A percentile compares a stretch with the other conserved stretches of the same genome.
Evolutionary conservation across 1,140 invertebrate genomes (phyloP).

Genomic region (Goniozus legneri): DNA sequence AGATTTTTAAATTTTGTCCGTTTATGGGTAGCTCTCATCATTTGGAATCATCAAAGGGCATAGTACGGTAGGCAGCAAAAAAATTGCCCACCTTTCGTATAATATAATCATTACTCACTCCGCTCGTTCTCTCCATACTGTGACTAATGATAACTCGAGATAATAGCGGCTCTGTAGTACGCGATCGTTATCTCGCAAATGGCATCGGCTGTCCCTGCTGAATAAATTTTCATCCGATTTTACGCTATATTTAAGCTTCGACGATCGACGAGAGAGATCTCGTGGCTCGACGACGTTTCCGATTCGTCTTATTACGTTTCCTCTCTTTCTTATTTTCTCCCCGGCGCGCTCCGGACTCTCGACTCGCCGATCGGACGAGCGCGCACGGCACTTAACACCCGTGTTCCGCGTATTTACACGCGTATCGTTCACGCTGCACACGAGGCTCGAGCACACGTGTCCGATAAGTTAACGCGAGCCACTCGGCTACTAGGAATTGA

Average conservation of each 20-base stretch:
- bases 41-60: no score
- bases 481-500: neutral
- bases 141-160: conserved; percentile 23
- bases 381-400: conserved; percentile 23
- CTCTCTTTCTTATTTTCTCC: no score
- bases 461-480: conserved; percentile 15
- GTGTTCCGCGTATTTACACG: conserved; percentile 20
- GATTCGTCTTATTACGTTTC: conserved; percentile 26
- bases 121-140: conserved; percentile 12
- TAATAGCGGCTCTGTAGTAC: conserved; percentile 15
- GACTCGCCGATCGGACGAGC: no score
- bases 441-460: no score
- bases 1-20: no score
- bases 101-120: conserved; percentile 30
- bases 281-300: conserved; percentile 10
- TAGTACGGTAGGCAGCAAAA: no score
- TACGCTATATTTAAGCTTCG: no score
- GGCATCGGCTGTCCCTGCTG: neutral
- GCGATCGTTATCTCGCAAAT: conserved; percentile 16
- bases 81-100: no score
- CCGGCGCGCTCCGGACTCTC: no score
- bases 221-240: no score
- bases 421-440: conserved; percentile 21
- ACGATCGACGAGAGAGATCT: no score
- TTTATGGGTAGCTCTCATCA: no score